Evolutionary conservation across 2,888 invertebrate species (phyloP).

Genomic region (Chromoteleia sp.): DNA sequence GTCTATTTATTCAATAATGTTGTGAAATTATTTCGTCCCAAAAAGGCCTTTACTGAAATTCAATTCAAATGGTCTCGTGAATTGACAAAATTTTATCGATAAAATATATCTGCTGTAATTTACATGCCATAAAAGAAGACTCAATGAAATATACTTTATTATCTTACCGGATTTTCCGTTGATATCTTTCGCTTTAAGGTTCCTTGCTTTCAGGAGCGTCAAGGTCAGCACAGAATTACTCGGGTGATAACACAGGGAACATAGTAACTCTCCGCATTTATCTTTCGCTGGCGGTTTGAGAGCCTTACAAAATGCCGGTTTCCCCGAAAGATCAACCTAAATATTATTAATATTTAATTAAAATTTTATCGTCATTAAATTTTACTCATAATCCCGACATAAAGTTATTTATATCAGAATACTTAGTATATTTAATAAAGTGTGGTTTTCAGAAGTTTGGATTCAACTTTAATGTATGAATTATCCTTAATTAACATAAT

Average conservation of each 20-base stretch:
- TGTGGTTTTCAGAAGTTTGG: no score
- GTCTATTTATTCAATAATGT: not conserved
- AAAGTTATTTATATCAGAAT: not conserved
- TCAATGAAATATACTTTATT: slow-evolving; percentile 57
- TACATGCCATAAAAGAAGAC: slow-evolving; percentile 32
- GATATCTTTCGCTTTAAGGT: slow-evolving; percentile 97
- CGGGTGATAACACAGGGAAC: slow-evolving; percentile 97
- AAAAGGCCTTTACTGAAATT: not conserved
- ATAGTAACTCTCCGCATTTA: slow-evolving; percentile 95
- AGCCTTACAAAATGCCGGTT: slow-evolving; percentile 97
- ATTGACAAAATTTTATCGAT: slow-evolving; percentile 20
- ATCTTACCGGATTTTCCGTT: slow-evolving; percentile 95
- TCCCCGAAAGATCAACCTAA: slow-evolving; percentile 95
- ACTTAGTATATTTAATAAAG: no score
- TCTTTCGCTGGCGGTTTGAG: slow-evolving; percentile 96
- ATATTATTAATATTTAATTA: slow-evolving; percentile 55
- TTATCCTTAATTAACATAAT: no score
- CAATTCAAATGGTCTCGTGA: not conserved
- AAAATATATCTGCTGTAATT: slow-evolving; percentile 54
- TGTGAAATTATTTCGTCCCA: not conserved
- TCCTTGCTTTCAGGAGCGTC: slow-evolving; percentile 95
- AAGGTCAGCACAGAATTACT: slow-evolving; percentile 97
- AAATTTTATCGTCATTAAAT: slow-evolving; percentile 22
- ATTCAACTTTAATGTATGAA: no score
- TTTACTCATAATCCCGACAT: not conserved